Conservation (phyloP, 2,113 vertebrate genomes). For the Mixornis gularis region DNA sequence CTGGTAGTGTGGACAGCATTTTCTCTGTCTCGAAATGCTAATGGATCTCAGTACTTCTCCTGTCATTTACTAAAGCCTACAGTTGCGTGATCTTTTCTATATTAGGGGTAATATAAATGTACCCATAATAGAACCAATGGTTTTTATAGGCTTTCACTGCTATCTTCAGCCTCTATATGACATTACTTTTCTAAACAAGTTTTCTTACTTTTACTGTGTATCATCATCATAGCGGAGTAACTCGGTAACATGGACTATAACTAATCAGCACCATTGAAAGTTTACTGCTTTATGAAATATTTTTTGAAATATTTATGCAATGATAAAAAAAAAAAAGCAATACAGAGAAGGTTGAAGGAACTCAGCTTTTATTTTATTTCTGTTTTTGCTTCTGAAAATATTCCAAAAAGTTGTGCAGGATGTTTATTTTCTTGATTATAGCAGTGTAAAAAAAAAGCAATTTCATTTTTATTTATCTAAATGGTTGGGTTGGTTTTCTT, state of each 20-base stretch:
- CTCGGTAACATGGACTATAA: not conserved
- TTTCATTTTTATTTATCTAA: not conserved
- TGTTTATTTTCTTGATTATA: not conserved
- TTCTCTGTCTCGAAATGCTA: not conserved
- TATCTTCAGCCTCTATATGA: not conserved
- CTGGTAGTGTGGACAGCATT: not conserved
- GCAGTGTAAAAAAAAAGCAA: not conserved
- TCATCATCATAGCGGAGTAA: not conserved
- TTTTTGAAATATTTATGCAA: not conserved
- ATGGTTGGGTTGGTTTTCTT: not conserved
- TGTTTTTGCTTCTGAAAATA: not conserved
- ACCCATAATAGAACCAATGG: not conserved
- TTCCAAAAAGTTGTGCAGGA: not conserved
- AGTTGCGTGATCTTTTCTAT: not conserved
- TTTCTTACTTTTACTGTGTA: not conserved
- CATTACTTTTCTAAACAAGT: not conserved
- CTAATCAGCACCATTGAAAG: not conserved
- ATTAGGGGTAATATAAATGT: not conserved
- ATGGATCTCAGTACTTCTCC: not conserved
- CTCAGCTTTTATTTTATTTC: not conserved
- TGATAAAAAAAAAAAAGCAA: not conserved
- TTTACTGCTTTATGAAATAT: not conserved
- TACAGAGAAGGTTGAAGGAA: not conserved
- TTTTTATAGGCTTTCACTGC: not conserved
- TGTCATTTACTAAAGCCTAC: not conserved